phyloP scores from a whole-genome alignment of 2,888 invertebrate species.

The Sarcophaga variegata region DNA sequence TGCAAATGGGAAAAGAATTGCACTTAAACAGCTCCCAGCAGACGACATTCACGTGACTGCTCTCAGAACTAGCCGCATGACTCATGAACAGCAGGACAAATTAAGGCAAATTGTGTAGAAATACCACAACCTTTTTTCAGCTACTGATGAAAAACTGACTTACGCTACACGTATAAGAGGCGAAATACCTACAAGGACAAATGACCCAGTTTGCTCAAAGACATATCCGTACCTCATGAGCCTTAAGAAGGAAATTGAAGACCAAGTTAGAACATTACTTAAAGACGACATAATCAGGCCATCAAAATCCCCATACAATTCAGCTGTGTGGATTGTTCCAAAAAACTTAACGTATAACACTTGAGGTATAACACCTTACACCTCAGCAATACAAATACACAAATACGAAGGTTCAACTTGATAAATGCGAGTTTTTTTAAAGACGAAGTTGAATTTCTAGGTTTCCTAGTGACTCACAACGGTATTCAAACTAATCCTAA shows the following conservation, averaged over 20 bases:
- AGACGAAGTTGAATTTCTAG: conserved; percentile 28
- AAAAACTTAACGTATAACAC: conserved; percentile 46
- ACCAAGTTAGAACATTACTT: conserved; percentile 7
- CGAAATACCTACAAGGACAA: conserved; percentile 17
- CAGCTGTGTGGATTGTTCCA: conserved; percentile 47
- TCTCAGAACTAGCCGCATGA: conserved; percentile 28
- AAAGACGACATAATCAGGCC: conserved; percentile 16
- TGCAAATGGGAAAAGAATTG: background rate
- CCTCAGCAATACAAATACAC: too few relatives aligned
- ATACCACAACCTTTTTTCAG: conserved; percentile 44
- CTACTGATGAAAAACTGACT: conserved; percentile 38
- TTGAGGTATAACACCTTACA: too few relatives aligned
- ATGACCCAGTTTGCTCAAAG: conserved; percentile 44
- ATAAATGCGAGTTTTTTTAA: conserved; percentile 33
- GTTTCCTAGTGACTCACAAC: background rate
- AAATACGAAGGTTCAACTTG: conserved; percentile 15
- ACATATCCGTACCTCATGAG: conserved; percentile 39
- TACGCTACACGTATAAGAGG: conserved; percentile 28
- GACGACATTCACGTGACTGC: conserved; percentile 9
- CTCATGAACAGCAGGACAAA: conserved; percentile 1
- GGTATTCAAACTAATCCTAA: background rate
- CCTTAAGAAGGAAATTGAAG: conserved; percentile 21
- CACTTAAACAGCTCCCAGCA: conserved; percentile 3
- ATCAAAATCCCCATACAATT: conserved; percentile 56
- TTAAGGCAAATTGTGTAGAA: conserved; percentile 16